Evolutionary conservation across 2,113 vertebrate genomes (phyloP).

Genomic region (Casuarius casuarius): DNA sequence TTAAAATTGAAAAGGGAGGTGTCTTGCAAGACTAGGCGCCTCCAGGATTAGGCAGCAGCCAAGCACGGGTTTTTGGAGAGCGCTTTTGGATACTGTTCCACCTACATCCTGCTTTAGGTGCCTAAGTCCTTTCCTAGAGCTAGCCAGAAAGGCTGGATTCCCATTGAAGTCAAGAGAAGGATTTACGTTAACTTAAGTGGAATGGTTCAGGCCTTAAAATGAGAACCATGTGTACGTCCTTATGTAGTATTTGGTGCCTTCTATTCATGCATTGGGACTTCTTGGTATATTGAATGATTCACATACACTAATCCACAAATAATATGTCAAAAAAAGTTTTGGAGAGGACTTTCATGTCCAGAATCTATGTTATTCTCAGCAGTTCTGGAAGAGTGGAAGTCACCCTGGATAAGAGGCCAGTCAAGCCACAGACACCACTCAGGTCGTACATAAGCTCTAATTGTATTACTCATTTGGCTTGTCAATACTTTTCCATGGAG

Average conservation of each 20-base stretch:
- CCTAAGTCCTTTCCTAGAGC: conserved; percentile 50
- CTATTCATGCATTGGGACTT: conserved; percentile 47
- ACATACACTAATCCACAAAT: background rate
- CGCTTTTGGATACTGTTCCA: conserved; percentile 47
- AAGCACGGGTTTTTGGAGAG: conserved; percentile 47
- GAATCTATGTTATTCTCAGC: background rate
- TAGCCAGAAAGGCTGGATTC: conserved; percentile 55
- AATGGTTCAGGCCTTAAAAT: conserved; percentile 54
- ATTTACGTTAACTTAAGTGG: conserved; percentile 59
- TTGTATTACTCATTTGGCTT: conserved; percentile 58
- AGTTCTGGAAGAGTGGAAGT: background rate
- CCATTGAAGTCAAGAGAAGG: conserved; percentile 50
- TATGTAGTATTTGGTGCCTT: conserved; percentile 25
- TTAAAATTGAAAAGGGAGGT: conserved; percentile 50
- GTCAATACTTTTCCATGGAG: conserved; percentile 59
- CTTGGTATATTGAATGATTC: background rate
- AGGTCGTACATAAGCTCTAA: conserved; percentile 58
- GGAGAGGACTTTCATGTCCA: background rate
- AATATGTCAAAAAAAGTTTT: background rate
- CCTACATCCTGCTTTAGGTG: conserved; percentile 68
- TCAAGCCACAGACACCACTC: conserved; percentile 10
- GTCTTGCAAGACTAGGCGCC: conserved; percentile 56
- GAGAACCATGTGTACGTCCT: conserved; percentile 66
- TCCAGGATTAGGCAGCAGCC: conserved; percentile 66
- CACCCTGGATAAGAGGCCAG: background rate